A percentile compares a stretch with the other conserved stretches of the same genome.
phyloP scores from a whole-genome alignment of 2,113 vertebrate species.

The Aphyosemion australe region DNA sequence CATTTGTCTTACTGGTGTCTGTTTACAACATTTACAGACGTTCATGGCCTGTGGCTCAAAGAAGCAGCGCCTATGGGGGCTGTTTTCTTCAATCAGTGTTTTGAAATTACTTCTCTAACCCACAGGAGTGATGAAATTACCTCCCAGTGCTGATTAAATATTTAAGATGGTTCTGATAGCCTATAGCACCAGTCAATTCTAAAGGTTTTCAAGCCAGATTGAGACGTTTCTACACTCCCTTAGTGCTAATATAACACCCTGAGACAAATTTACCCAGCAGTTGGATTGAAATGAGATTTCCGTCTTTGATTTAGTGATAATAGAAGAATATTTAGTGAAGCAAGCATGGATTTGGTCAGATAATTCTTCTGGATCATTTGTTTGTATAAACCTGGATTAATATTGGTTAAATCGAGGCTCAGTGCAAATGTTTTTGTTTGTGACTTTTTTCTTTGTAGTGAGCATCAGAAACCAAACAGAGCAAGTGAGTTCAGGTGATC shows the following conservation, averaged over 20 bases:
- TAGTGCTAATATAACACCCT: slow-evolving; percentile 10
- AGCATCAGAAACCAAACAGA: background rate
- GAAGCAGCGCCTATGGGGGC: too few relatives aligned
- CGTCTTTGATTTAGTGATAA: slow-evolving; percentile 16
- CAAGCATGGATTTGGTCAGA: background rate
- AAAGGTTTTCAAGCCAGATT: background rate
- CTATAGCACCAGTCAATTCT: background rate
- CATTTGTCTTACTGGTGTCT: slow-evolving; percentile 9
- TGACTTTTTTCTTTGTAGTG: background rate
- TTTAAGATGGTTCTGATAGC: slow-evolving; percentile 1
- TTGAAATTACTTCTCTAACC: slow-evolving; percentile 35
- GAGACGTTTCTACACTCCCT: background rate
- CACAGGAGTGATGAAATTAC: slow-evolving; percentile 27
- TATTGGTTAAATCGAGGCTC: too few relatives aligned
- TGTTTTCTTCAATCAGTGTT: slow-evolving; percentile 14
- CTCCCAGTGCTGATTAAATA: slow-evolving; percentile 26
- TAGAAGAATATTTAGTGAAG: background rate
- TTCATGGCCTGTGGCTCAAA: background rate
- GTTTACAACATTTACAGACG: background rate
- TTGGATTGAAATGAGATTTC: background rate
- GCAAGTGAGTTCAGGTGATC: too few relatives aligned
- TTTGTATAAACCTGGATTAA: background rate
- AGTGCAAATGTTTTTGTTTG: background rate
- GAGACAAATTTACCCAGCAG: background rate
- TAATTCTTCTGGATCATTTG: background rate